Conservation (phyloP, 1,140 invertebrate genomes). For the Drosophila ohnishii region DNA sequence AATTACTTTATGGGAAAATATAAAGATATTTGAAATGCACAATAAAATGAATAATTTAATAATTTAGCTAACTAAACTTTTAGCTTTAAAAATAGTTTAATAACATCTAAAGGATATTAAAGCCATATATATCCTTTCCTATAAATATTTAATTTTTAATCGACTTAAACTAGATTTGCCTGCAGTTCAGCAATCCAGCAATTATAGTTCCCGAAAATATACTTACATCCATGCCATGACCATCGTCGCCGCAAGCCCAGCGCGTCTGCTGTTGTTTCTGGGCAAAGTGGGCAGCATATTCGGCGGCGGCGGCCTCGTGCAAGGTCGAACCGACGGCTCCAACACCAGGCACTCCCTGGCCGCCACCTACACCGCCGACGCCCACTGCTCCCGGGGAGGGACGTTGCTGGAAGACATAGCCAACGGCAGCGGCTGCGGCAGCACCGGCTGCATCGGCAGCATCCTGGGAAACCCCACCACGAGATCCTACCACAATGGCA, state of each 20-base stretch:
- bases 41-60: neutral
- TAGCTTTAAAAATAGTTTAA: neutral
- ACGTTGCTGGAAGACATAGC: conserved; percentile 79
- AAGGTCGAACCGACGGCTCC: conserved; percentile 56
- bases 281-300: conserved; percentile 78
- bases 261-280: conserved; percentile 79
- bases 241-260: conserved; percentile 79
- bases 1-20: neutral
- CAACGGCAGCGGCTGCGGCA: conserved; percentile 73
- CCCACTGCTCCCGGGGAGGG: conserved; percentile 62
- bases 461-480: conserved; percentile 57
- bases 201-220: conserved; percentile 11
- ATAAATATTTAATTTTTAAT: neutral
- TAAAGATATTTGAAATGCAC: neutral
- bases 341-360: conserved; percentile 22
- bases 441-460: conserved; percentile 68
- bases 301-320: conserved; percentile 74
- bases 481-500: conserved; percentile 59
- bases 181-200: neutral
- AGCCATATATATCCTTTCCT: neutral
- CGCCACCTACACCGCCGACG: conserved; percentile 42
- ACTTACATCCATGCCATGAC: conserved; percentile 82
- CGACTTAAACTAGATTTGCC: neutral
- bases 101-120: neutral
- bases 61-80: neutral